A percentile compares a stretch with the other conserved stretches of the same genome.
These are phyloP conservation scores for Lepisosteus osseus DNA, from an alignment of 2,113 vertebrate species.

Conservation along the genomic window DNA sequence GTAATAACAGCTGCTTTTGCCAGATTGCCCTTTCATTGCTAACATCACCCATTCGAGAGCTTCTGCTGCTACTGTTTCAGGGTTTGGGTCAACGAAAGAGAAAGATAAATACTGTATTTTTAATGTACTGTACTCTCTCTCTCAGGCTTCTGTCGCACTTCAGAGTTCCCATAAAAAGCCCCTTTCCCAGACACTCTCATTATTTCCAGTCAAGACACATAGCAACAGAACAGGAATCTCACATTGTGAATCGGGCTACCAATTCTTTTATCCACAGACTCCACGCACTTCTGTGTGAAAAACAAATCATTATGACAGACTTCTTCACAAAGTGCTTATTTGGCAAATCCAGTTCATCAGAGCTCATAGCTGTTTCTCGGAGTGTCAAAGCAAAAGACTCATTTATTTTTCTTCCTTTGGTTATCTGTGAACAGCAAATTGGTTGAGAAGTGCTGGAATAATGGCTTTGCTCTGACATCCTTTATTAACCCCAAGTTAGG, in stretches of 20 bases:
- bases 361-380: background rate
- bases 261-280: background rate
- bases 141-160: background rate
- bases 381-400: background rate
- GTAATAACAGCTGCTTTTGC: slow-evolving; percentile 28
- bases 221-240: background rate
- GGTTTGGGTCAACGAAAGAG: background rate
- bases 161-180: background rate
- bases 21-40: slow-evolving; percentile 34
- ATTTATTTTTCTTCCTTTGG: background rate
- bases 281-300: background rate
- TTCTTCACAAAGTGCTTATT: background rate
- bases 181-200: background rate
- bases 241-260: background rate
- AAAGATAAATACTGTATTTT: background rate
- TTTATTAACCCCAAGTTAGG: too few species aligned
- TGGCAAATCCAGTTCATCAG: background rate
- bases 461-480: too few species aligned
- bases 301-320: slow-evolving; percentile 2
- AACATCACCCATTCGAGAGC: slow-evolving; percentile 9
- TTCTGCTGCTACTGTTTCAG: background rate
- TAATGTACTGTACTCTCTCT: background rate
- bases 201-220: background rate
- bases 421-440: background rate
- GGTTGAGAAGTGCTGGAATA: background rate